Base-by-base conservation (phyloP, 1,140 invertebrate species). In the Euwallacea fornicatus region DNA sequence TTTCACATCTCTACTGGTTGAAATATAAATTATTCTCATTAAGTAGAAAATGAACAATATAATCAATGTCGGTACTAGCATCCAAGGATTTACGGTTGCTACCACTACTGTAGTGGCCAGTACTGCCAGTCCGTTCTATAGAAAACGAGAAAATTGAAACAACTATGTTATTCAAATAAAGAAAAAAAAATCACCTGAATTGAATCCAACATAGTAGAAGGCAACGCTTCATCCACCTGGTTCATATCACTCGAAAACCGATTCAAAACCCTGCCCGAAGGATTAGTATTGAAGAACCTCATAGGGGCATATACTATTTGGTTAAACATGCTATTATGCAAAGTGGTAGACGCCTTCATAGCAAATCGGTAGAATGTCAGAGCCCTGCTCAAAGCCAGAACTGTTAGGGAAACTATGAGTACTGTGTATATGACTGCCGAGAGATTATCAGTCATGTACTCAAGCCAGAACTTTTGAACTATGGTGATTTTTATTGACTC, bases 261-360 rank as follows among this genome's bases (percentile, higher is more conserved):
- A 78, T 92, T 92, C 2, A 92, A 78, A 16, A 91, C 93, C 6
- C 92, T 83, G 7, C 90, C 91, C 72, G 84, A 85, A 2, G 93
- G 90, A 81, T 96, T 96, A 8, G 88, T 90, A 74, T 95, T 94
- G 81, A 97, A 97, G 82, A 97, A 97, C 8, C 87, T 84, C 86
- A 96, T 94, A 0, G 90, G 91, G 0, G 93, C 90, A 7, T 90
- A 84, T 33, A 94, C 87, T 2, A 97, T 88, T 58, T 89, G 89
- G 13, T 83, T 81, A 77, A 96, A 96, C 89, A 97, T 94, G 7
- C 81, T 83, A 77, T 96, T 91, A 77, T 97, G 95, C 0, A 95
- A 33, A 9, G 58, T 76, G n/a, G 54, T 72, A 8, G 73, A 74
- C 7, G 92, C 88, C 63, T 82, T 84, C 85, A 93, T 91, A 66